Conservation (phyloP, 2,113 vertebrate genomes). For the Poeciliopsis prolifica region DNA sequence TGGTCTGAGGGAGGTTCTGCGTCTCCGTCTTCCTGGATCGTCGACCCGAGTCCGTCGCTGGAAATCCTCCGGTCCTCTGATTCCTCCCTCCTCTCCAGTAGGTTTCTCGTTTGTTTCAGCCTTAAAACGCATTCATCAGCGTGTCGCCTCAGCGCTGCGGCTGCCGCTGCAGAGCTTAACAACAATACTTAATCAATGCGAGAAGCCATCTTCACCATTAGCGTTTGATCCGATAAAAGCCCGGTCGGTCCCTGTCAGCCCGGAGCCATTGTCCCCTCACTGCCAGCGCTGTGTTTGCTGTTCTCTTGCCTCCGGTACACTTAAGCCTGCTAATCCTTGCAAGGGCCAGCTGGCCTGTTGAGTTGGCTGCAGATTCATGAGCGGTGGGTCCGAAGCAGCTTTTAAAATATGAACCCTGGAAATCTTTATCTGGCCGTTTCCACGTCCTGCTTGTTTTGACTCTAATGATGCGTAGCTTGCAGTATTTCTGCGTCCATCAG, state of each 20-base stretch:
- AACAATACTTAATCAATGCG: conserved; percentile 69
- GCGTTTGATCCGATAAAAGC: conserved; percentile 69
- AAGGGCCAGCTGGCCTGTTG: conserved; percentile 64
- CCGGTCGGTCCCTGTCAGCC: conserved; percentile 53
- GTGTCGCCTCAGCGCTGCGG: conserved; percentile 25
- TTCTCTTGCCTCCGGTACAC: conserved; percentile 79
- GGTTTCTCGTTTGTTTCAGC: neutral
- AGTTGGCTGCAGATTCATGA: conserved; percentile 70
- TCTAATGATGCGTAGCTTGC: conserved; percentile 66
- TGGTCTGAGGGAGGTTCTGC: conserved; percentile 52
- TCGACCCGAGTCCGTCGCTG: conserved; percentile 51
- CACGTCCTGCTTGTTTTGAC: conserved; percentile 3
- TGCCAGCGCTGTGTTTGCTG: conserved; percentile 71
- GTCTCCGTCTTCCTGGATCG: conserved; percentile 69
- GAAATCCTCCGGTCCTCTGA: conserved; percentile 36
- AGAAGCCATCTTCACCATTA: conserved; percentile 51
- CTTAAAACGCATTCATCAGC: neutral
- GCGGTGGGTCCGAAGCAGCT: conserved; percentile 38
- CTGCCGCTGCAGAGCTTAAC: conserved; percentile 24
- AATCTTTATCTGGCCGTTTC: conserved; percentile 25
- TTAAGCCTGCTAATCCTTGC: conserved; percentile 80
- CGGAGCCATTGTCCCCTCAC: conserved; percentile 70
- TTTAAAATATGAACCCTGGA: conserved; percentile 48
- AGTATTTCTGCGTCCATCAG: conserved; percentile 43
- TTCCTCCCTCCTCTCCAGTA: conserved; percentile 49